phyloP scores from a whole-genome alignment of 1,140 invertebrate species.

The Lerema accius region DNA sequence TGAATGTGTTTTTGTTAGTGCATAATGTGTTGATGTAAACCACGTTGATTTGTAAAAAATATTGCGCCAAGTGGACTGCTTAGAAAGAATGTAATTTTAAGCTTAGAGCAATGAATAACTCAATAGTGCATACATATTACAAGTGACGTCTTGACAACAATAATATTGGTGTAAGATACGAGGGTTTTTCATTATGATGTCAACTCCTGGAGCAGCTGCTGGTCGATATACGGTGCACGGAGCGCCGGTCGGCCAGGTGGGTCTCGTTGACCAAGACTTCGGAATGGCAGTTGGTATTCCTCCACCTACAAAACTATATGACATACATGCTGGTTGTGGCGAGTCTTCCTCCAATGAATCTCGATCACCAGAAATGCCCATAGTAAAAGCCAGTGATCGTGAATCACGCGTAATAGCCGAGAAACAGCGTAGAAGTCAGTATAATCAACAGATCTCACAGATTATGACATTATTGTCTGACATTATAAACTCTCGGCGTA shows the following conservation, averaged over 20 bases:
- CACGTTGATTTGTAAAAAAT: too few species aligned
- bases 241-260: constrained; percentile 49
- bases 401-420: constrained; percentile 93
- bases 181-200: constrained; percentile 56
- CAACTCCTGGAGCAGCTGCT: constrained; percentile 53
- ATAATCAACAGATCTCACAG: constrained; percentile 93
- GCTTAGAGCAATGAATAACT: constrained; percentile 30
- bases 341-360: constrained; percentile 74
- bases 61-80: constrained; percentile 17
- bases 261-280: constrained; percentile 52
- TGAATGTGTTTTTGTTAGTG: too few species aligned
- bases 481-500: constrained; percentile 90
- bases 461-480: constrained; percentile 92
- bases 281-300: constrained; percentile 54
- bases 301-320: constrained; percentile 46
- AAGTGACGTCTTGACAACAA: constrained; percentile 59
- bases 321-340: constrained; percentile 51
- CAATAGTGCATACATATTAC: constrained; percentile 43
- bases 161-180: constrained; percentile 44
- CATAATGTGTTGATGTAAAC: too few species aligned
- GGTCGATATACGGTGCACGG: constrained; percentile 52
- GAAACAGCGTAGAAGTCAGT: constrained; percentile 94
- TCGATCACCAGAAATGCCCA: constrained; percentile 63
- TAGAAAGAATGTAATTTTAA: constrained; percentile 23
- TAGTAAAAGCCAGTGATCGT: constrained; percentile 83